Evolutionary conservation across 2,113 vertebrate species (phyloP).

Genomic region (Labrus mixtus): DNA sequence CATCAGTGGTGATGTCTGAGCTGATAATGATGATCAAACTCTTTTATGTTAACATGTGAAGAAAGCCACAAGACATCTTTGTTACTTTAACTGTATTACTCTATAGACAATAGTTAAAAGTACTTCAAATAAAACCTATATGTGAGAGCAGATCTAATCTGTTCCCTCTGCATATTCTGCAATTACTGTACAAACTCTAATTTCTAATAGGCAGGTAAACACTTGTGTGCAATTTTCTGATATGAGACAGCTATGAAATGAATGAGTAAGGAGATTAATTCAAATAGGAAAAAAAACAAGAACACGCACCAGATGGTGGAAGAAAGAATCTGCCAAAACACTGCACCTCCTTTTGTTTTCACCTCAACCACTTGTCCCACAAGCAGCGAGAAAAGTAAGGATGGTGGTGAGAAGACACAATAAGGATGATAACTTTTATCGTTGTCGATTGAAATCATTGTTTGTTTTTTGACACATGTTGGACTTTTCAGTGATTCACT

Average conservation of each 20-base stretch:
- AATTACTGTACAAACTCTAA: conserved; percentile 25
- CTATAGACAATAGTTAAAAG: too few species aligned
- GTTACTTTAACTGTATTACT: too few species aligned
- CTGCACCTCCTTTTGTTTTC: conserved; percentile 39
- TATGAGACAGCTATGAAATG: conserved; percentile 29
- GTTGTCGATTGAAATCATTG: neutral
- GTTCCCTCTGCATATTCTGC: neutral
- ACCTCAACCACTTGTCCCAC: neutral
- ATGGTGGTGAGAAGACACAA: neutral
- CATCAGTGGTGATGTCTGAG: too few species aligned
- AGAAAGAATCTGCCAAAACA: conserved; percentile 47
- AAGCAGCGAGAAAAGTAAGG: neutral
- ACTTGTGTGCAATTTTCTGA: conserved; percentile 15
- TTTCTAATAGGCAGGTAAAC: conserved; percentile 31
- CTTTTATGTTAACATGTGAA: too few species aligned
- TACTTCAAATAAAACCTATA: too few species aligned
- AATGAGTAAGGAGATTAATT: conserved; percentile 53
- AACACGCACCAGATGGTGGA: conserved; percentile 58
- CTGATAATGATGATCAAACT: too few species aligned
- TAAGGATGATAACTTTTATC: neutral
- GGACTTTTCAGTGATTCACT: neutral
- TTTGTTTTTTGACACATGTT: neutral
- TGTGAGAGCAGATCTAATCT: too few species aligned
- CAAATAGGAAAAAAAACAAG: conserved; percentile 24
- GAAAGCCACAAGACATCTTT: too few species aligned